phyloP scores from a whole-genome alignment of 2,797 vertebrate genomes.

The Schizothorax lantsangensis region DNA sequence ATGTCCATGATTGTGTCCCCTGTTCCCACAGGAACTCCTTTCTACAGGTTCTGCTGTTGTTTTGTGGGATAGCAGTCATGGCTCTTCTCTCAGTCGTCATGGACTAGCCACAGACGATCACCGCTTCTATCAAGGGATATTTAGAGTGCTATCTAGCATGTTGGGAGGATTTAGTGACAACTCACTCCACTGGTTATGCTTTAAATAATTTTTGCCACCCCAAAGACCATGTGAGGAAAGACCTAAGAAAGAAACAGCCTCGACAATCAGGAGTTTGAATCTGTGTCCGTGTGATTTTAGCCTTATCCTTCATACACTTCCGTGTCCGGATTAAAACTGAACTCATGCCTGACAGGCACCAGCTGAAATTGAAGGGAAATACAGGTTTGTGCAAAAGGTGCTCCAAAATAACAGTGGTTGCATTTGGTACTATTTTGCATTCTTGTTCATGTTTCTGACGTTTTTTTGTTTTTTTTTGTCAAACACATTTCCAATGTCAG shows the following conservation, averaged over 20 bases:
- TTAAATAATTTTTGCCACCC: slow-evolving; percentile 43
- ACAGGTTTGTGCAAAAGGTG: slow-evolving; percentile 8
- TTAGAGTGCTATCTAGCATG: slow-evolving; percentile 19
- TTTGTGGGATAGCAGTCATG: slow-evolving; percentile 90
- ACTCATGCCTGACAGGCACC: background rate
- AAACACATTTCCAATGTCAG: background rate
- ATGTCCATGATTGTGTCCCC: slow-evolving; percentile 63
- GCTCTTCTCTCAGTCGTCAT: slow-evolving; percentile 85
- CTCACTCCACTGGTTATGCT: slow-evolving; percentile 47
- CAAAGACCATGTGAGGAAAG: slow-evolving; percentile 29
- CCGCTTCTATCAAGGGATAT: background rate
- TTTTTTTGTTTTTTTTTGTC: background rate
- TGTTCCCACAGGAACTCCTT: slow-evolving; percentile 84
- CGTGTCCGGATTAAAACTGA: slow-evolving; percentile 17
- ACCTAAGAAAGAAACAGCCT: slow-evolving; percentile 16
- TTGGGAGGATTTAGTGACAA: slow-evolving; percentile 34
- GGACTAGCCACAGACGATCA: slow-evolving; percentile 66
- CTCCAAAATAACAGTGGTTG: background rate
- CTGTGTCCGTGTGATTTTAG: background rate
- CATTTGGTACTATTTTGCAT: background rate
- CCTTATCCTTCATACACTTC: slow-evolving; percentile 8
- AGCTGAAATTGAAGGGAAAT: background rate
- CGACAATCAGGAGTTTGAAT: slow-evolving; percentile 47
- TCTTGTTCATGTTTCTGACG: background rate
- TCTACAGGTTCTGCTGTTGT: slow-evolving; percentile 89